Conservation (phyloP, 2,888 invertebrate genomes). For the Cordilura impudica region DNA sequence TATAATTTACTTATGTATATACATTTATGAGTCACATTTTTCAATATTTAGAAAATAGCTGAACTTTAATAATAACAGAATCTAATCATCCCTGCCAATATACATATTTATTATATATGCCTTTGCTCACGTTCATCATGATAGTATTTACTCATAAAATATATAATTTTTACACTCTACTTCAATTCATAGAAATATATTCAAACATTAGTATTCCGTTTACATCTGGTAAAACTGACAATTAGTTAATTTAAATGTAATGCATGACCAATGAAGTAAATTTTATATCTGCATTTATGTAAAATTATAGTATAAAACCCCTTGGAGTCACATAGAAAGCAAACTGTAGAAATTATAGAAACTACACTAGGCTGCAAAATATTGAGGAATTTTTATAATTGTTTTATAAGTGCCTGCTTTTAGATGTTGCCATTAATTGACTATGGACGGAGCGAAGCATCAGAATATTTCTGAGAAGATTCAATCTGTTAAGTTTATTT, state of each 20-base stretch:
- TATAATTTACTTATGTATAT: no score
- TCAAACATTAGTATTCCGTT: constrained; percentile 55
- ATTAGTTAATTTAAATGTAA: constrained; percentile 63
- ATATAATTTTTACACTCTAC: constrained; percentile 22
- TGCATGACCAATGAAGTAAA: constrained; percentile 54
- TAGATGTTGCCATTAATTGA: no score
- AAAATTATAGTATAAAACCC: neutral
- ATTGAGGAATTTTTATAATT: neutral
- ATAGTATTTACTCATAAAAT: neutral
- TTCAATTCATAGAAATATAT: constrained; percentile 2
- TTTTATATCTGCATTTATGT: neutral
- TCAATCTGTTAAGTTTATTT: no score
- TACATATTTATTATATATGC: no score
- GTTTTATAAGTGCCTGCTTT: no score
- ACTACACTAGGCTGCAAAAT: neutral
- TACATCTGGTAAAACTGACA: constrained; percentile 59
- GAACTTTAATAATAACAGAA: no score
- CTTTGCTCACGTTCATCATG: neutral
- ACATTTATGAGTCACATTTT: no score
- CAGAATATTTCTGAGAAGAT: no score
- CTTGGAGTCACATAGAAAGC: neutral
- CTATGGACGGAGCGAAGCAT: no score
- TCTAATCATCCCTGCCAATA: no score
- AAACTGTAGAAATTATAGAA: neutral
- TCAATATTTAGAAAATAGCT: no score